Conservation (phyloP, 2,797 vertebrate genomes). For the Sebastes ruberrimus region DNA sequence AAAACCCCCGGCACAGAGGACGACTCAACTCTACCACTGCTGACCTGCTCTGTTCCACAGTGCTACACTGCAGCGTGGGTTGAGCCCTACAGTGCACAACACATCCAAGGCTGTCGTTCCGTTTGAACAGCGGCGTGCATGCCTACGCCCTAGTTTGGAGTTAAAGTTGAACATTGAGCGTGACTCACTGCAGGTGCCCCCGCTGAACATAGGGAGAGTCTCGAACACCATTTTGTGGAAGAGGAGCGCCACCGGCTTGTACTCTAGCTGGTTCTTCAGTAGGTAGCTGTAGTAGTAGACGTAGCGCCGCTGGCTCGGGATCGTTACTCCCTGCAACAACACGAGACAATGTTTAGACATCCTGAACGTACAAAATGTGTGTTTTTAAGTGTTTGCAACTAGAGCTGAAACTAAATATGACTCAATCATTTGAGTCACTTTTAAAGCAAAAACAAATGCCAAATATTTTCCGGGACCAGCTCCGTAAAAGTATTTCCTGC, state of each 20-base stretch:
- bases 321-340: constrained; percentile 92
- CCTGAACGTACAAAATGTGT: not conserved
- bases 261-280: constrained; percentile 97
- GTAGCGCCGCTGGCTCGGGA: constrained; percentile 98
- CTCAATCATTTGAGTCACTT: not conserved
- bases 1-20: not conserved
- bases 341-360: not conserved
- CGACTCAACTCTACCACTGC: constrained; percentile 15
- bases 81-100: constrained; percentile 45
- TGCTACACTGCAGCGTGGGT: constrained; percentile 54
- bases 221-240: constrained; percentile 99
- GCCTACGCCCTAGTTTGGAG: constrained; percentile 65
- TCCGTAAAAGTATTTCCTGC: not conserved
- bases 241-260: constrained; percentile 97
- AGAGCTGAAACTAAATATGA: not conserved
- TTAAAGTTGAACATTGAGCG: constrained; percentile 59
- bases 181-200: constrained; percentile 99
- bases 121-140: constrained; percentile 40
- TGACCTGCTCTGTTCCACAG: constrained; percentile 38
- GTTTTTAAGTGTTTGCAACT: not conserved
- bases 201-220: constrained; percentile 99
- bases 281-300: constrained; percentile 99
- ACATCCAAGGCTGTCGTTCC: constrained; percentile 43
- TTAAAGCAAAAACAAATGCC: not conserved
- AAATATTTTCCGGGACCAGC: not conserved